A percentile compares a stretch with the other conserved stretches of the same genome.
Evolutionary conservation across 2,113 vertebrate genomes (phyloP).

Genomic region (Melanotaenia duboulayi): DNA sequence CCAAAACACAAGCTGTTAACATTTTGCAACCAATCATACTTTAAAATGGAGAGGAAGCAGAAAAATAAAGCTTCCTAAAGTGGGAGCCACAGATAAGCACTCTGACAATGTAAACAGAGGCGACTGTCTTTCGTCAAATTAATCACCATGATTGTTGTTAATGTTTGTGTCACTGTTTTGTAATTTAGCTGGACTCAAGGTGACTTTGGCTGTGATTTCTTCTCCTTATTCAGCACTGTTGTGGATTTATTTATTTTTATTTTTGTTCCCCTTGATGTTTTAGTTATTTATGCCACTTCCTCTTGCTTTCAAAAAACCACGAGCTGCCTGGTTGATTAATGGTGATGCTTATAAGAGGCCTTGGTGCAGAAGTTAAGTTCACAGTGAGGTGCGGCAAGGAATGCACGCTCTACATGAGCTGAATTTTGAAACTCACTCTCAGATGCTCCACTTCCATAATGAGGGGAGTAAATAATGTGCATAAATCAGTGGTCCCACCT

Average conservation of each 20-base stretch:
- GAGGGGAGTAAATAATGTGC: constrained; percentile 55
- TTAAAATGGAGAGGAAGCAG: constrained; percentile 25
- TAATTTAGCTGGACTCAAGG: constrained; percentile 69
- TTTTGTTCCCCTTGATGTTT: constrained; percentile 49
- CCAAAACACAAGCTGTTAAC: constrained; percentile 39
- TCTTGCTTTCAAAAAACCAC: constrained; percentile 37
- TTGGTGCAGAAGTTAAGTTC: constrained; percentile 55
- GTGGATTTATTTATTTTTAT: neutral
- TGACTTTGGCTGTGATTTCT: constrained; percentile 69
- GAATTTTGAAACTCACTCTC: constrained; percentile 33
- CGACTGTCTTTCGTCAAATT: constrained; percentile 45
- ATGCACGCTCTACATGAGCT: constrained; percentile 33
- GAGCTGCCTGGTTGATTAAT: constrained; percentile 77
- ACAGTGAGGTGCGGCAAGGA: constrained; percentile 44
- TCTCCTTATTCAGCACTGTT: constrained; percentile 32
- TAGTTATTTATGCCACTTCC: constrained; percentile 73
- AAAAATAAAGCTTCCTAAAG: constrained; percentile 45
- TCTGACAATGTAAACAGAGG: constrained; percentile 51
- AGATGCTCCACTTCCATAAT: constrained; percentile 66
- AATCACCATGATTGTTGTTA: constrained; percentile 46
- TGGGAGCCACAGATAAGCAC: constrained; percentile 45
- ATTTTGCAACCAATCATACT: constrained; percentile 19
- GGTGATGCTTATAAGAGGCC: constrained; percentile 56
- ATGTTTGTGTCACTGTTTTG: constrained; percentile 45
- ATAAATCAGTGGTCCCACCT: constrained; percentile 28